Evolutionary conservation across 2,888 invertebrate genomes (phyloP), one percentile per base, ranked within the genome.

Genomic region (Malacosoma neustria): DNA sequence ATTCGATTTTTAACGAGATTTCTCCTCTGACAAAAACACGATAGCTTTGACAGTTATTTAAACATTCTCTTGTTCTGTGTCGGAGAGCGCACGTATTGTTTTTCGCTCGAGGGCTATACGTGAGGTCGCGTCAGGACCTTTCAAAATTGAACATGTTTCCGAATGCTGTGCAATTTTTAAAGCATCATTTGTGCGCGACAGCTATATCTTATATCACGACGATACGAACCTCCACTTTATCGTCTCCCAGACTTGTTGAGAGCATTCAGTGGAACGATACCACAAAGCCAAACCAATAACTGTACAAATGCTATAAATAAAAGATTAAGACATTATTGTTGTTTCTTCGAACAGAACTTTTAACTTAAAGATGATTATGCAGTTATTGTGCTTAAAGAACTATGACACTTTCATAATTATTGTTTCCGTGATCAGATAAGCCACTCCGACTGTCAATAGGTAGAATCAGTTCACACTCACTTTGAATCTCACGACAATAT

Each of bases 31-130:
- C 22, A 22, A 22, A 22, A 64, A 61, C 57, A 64, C 51, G 64
- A 75, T 61, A 59, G 57, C 63, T 70, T 59, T 67, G 71, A 70
- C 74, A 67, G 70, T 72, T 76, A 69, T 67, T 72, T 72, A 71
- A 74, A 68, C 63, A 70, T 60, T 62, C 58, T 60, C 54, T 59
- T 56, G 59, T 61, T 58, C 56, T 61, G 62, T 59, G 55, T 53
- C 48, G 41, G 48, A 42, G 43, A 54, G 54, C 39, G 48, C 54
- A 47, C 47, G 47, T 66, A 54, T 54, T 58, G 41, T 57, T 52
- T 59, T 59, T 55, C 49, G 34, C 29, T 32, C 41, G 43, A 33
- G 38, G 38, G 33, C 37, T 44, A 41, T 57, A 65, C 57, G 57
- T 61, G 61, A 61, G 57, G 60, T 63, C 54, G 49, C 33, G 43